These are phyloP conservation scores for Cyrtodaria siliqua DNA, from an alignment of 2,888 invertebrate genomes.

Conservation along the genomic window DNA sequence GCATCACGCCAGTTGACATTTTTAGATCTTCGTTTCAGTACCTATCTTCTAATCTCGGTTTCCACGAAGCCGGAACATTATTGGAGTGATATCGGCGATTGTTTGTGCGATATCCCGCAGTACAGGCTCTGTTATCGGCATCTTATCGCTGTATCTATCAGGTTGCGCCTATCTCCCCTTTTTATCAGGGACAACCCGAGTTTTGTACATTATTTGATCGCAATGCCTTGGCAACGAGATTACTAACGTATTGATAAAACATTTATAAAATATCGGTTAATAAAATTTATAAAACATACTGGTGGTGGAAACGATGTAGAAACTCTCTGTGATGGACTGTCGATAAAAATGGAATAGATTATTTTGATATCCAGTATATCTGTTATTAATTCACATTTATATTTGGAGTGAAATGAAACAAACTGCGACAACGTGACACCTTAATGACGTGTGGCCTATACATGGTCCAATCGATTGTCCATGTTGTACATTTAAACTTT, in stretches of 20 bases:
- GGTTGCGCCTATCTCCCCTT: slow-evolving; percentile 50
- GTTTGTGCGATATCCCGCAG: slow-evolving; percentile 1
- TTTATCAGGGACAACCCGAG: slow-evolving; percentile 42
- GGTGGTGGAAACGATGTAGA: no score
- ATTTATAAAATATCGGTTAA: slow-evolving; percentile 13
- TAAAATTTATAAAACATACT: slow-evolving; percentile 3
- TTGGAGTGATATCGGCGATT: slow-evolving; percentile 9
- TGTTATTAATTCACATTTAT: no score
- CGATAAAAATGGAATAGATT: no score
- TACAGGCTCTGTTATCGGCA: slow-evolving; percentile 12
- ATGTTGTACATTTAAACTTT: no score
- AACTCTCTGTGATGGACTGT: no score
- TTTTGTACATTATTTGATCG: slow-evolving; percentile 48
- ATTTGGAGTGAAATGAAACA: no score
- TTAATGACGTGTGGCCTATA: no score
- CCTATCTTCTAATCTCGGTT: neutral
- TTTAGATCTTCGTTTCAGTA: neutral
- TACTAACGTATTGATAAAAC: slow-evolving; percentile 42
- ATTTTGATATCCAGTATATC: no score
- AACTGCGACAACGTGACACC: no score
- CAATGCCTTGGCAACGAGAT: slow-evolving; percentile 52
- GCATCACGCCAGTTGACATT: slow-evolving; percentile 9
- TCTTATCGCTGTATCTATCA: slow-evolving; percentile 40
- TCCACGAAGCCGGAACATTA: slow-evolving; percentile 14
- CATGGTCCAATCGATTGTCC: no score